Base-by-base conservation (phyloP, 2,888 invertebrate species). In the Acleris cristana region DNA sequence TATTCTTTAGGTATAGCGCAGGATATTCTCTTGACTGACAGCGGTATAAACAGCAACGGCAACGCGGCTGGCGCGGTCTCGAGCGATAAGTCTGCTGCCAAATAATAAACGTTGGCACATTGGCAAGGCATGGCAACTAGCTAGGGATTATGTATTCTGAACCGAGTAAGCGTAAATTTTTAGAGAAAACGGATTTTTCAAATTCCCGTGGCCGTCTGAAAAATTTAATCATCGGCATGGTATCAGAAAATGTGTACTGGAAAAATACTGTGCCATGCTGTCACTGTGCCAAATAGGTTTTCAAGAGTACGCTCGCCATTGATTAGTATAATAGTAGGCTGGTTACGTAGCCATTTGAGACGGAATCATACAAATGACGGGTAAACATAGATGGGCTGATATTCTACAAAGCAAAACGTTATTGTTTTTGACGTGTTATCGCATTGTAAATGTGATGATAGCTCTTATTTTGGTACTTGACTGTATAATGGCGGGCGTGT, bases 61-160 rank as follows among this genome's bases (percentile, higher is more conserved):
- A 66, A 51, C 52, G 61, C 34, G 61, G 19, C 44, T 45, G 52
- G 23, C 51, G 55, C 61, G 45, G 61, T 61, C 45, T 55, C 19
- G 34, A 62, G 66, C 66, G 61, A 66, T 66, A 66, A 66, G 61
- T 62, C 56, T 57, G 61, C 56, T 66, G 66, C 66, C 66, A 66
- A 62, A 66, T 66, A 66, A 66, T 66, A 62, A 62, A 66, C 61
- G 61, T 62, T 52, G 56, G 61, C 61, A 62, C 52, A 66, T 57
- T 57, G 61, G 61, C 66, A 62, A 61, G 56, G 45, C 61, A 62
- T 56, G 51, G 64, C 65, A 61, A 60, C 65, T 56, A 44, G 34
- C 51, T 34, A 34, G 30, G 44, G 52, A 66, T 66, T 66, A 66
- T 52, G 66, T 66, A 66, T 66, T 66, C 56, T 52, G 61, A 61